These are phyloP conservation scores for Halichondria panicea DNA, from an alignment of 37 sponge, comb jelly and placozoan genomes.

Conservation along the genomic window DNA sequence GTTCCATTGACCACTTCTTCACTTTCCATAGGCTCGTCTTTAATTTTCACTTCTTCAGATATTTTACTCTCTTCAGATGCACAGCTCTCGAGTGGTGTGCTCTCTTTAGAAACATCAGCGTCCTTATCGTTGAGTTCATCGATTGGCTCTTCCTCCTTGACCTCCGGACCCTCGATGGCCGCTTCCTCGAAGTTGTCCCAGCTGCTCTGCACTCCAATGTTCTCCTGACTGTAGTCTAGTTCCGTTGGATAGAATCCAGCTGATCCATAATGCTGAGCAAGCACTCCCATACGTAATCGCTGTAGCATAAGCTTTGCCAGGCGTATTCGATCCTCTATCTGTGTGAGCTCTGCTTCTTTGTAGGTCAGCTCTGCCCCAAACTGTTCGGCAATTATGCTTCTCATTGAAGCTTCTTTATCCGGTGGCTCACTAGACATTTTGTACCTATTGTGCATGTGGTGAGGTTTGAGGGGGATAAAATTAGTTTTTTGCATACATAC, in stretches of 20 bases:
- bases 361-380: constrained; percentile 37
- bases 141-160: neutral
- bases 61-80: no score
- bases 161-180: neutral
- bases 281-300: constrained; percentile 43
- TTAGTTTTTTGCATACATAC: no score
- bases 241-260: constrained; percentile 31
- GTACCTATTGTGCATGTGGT: no score
- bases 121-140: no score
- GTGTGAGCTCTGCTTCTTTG: constrained; percentile 49
- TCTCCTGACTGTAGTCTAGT: constrained; percentile 47
- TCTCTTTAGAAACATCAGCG: neutral
- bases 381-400: constrained; percentile 33
- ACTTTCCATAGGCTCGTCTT: no score
- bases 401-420: no score
- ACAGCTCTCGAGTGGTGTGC: neutral
- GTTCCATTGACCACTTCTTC: no score
- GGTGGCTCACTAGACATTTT: no score
- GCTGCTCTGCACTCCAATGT: constrained; percentile 28
- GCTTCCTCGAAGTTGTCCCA: constrained; percentile 44
- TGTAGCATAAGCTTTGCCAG: constrained; percentile 60
- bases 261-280: constrained; percentile 49
- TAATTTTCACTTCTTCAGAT: no score
- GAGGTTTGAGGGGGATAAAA: no score
- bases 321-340: constrained; percentile 47